Conservation (phyloP, 37 sponge, comb jelly and placozoan genomes). For the Mnemiopsis leidyi region DNA sequence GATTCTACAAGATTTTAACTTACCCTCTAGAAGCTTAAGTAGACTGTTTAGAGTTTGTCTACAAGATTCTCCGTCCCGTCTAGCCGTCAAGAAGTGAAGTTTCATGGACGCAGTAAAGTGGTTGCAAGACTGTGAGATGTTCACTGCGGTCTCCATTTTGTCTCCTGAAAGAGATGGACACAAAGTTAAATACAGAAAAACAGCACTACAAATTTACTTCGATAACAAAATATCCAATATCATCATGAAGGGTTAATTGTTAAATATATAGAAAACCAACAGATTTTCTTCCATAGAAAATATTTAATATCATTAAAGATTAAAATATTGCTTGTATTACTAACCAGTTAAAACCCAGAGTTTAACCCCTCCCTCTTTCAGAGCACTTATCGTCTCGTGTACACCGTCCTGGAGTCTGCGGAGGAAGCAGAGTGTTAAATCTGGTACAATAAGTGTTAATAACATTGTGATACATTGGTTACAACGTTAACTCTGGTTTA, state of each 20-base stretch:
- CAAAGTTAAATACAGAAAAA: too few relatives aligned
- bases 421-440: too few relatives aligned
- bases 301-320: too few relatives aligned
- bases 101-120: conserved; percentile 53
- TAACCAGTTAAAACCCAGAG: conserved; percentile 96
- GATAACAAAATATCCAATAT: too few relatives aligned
- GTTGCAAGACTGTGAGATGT: conserved; percentile 61
- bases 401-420: conserved; percentile 77
- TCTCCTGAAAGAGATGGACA: conserved; percentile 49
- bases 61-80: not conserved
- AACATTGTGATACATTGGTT: too few relatives aligned
- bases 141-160: conserved; percentile 62
- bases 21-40: not conserved
- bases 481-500: too few relatives aligned
- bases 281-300: too few relatives aligned
- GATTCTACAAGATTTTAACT: not conserved
- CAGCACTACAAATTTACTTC: too few relatives aligned
- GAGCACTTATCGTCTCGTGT: conserved; percentile 64
- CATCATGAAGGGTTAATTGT: too few relatives aligned
- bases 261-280: too few relatives aligned
- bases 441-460: too few relatives aligned
- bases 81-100: conserved; percentile 25
- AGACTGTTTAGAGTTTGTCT: not conserved
- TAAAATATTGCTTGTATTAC: too few relatives aligned
- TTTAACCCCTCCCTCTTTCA: conserved; percentile 71